A percentile compares a stretch with the other conserved stretches of the same genome.
phyloP scores from a whole-genome alignment of 92 coral and sea anemone genomes.

The Epizoanthus rinbou region DNA sequence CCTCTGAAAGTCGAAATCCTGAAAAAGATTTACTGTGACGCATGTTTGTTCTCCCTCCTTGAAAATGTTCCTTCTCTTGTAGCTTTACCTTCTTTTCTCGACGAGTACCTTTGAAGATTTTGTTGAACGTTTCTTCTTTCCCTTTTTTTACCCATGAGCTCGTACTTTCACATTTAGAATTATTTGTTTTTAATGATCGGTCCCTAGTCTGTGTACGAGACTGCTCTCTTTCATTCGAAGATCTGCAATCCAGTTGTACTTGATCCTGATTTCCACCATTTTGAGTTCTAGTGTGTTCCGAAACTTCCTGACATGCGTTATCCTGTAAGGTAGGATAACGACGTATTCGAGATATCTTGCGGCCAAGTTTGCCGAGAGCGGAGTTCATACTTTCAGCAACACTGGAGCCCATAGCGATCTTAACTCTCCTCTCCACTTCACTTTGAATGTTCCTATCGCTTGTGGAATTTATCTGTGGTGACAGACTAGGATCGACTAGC shows the following conservation, averaged over 20 bases:
- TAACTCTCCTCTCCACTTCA: too few species aligned
- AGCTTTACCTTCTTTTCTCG: background rate
- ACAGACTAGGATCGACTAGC: background rate
- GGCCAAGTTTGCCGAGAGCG: background rate
- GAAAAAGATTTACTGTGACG: background rate
- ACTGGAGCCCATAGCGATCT: slow-evolving; percentile 1
- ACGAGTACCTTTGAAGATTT: background rate
- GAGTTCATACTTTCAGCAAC: background rate
- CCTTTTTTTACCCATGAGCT: background rate
- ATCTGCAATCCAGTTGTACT: background rate
- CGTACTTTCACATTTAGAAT: background rate
- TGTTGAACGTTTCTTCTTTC: background rate
- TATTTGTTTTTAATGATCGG: background rate
- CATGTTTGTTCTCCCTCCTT: background rate
- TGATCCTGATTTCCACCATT: background rate
- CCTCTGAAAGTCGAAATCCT: background rate
- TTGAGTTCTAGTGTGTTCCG: background rate
- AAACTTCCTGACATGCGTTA: background rate
- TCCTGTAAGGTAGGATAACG: background rate
- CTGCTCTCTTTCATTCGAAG: background rate
- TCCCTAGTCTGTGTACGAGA: background rate
- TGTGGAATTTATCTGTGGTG: slow-evolving; percentile 2
- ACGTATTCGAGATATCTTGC: background rate
- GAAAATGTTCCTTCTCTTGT: background rate
- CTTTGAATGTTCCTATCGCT: slow-evolving; percentile 4